phyloP scores from a whole-genome alignment of 2,888 invertebrate species.

The Ypsolopha sequella region DNA sequence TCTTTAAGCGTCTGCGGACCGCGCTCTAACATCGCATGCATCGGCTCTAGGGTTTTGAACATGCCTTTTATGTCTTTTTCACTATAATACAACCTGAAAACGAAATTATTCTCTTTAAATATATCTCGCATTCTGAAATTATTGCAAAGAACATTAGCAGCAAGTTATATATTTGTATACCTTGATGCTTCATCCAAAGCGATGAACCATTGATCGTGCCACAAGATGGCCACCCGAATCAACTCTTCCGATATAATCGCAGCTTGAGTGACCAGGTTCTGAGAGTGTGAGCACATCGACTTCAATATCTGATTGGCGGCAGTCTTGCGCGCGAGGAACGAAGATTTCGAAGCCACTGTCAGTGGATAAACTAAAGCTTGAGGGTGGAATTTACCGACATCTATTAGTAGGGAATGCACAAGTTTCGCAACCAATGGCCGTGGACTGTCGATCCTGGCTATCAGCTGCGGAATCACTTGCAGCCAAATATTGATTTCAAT shows the following conservation, averaged over 20 bases:
- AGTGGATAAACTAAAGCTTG: constrained; percentile 97
- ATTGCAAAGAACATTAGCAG: constrained; percentile 7
- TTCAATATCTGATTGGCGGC: constrained; percentile 96
- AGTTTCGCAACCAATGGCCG: constrained; percentile 88
- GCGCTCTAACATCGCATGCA: constrained; percentile 93
- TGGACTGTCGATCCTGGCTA: constrained; percentile 97
- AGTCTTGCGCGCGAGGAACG: constrained; percentile 83
- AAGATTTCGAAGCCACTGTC: constrained; percentile 97
- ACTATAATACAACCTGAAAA: constrained; percentile 86
- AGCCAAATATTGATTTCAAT: constrained; percentile 99
- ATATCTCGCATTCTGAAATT: neutral
- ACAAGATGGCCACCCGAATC: constrained; percentile 96
- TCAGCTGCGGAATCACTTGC: constrained; percentile 98
- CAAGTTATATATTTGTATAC: constrained; percentile 35
- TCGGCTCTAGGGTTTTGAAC: constrained; percentile 94
- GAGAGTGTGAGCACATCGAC: constrained; percentile 96
- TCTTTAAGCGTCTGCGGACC: constrained; percentile 98
- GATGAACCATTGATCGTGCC: constrained; percentile 99
- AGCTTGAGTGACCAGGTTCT: constrained; percentile 93
- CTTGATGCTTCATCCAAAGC: constrained; percentile 93
- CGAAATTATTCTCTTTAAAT: constrained; percentile 29
- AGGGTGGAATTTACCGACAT: constrained; percentile 98
- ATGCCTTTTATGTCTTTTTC: constrained; percentile 96
- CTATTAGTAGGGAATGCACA: constrained; percentile 93
- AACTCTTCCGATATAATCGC: constrained; percentile 97